Conservation (phyloP, 2,888 invertebrate genomes). For the Timandra comae region DNA sequence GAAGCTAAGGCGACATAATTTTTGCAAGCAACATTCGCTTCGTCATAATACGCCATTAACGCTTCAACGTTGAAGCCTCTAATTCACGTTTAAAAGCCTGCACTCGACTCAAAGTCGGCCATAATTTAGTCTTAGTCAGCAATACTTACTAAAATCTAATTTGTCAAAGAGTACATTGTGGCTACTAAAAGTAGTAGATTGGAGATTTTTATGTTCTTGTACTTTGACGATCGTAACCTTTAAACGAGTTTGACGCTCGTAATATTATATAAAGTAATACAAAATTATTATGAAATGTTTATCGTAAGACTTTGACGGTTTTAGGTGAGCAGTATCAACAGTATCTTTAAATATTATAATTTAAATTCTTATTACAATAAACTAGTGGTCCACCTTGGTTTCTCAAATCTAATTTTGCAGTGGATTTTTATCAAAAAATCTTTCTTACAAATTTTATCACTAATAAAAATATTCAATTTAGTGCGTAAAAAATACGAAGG, state of each 20-base stretch:
- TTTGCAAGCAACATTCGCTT: constrained; percentile 60
- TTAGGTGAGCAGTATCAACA: no score
- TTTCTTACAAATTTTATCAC: no score
- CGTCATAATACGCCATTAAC: constrained; percentile 71
- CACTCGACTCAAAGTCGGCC: constrained; percentile 71
- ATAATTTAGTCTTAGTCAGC: constrained; percentile 71
- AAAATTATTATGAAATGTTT: constrained; percentile 18
- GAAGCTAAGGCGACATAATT: constrained; percentile 53
- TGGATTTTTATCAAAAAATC: no score
- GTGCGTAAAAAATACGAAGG: no score
- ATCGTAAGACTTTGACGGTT: no score
- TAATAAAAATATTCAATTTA: no score
- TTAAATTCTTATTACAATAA: no score
- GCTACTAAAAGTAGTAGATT: constrained; percentile 35
- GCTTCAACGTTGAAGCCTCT: constrained; percentile 64
- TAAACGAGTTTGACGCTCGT: constrained; percentile 20
- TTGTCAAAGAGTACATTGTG: constrained; percentile 64
- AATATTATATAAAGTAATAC: constrained; percentile 21
- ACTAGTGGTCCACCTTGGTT: no score
- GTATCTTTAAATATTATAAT: no score
- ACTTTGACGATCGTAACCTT: constrained; percentile 12
- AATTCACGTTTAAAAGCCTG: constrained; percentile 75
- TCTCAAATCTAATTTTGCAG: no score
- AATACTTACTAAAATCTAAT: constrained; percentile 72
- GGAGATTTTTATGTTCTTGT: constrained; percentile 11